Conservation (phyloP, 2,888 invertebrate species). For the Leucophenga maculata region DNA sequence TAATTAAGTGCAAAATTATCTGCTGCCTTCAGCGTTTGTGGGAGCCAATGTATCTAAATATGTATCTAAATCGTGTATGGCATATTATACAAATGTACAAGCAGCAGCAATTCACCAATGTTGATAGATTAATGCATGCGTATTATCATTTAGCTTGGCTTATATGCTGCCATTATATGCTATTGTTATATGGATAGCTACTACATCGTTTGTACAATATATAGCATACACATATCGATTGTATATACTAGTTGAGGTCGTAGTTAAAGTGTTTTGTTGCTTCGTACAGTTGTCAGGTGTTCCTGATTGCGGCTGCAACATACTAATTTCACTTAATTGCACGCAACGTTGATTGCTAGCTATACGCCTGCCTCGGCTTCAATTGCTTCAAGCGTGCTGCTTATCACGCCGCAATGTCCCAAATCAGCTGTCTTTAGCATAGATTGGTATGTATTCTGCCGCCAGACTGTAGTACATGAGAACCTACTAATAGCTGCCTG, state of each 20-base stretch:
- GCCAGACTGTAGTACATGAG: too few relatives aligned
- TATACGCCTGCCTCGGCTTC: neutral
- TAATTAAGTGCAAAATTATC: conserved; percentile 24
- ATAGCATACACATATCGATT: too few relatives aligned
- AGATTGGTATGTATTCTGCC: too few relatives aligned
- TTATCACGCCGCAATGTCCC: too few relatives aligned
- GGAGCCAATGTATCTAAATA: neutral
- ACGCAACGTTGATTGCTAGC: conserved; percentile 7
- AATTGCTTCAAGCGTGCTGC: too few relatives aligned
- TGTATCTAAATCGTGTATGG: neutral
- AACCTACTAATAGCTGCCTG: neutral
- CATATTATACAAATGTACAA: neutral
- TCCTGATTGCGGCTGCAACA: neutral
- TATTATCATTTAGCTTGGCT: neutral
- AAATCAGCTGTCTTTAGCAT: too few relatives aligned
- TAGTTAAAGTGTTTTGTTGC: too few relatives aligned
- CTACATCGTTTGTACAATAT: too few relatives aligned
- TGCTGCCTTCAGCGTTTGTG: conserved; percentile 1
- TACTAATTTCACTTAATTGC: conserved; percentile 1
- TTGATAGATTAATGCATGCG: conserved; percentile 22
- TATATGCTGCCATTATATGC: neutral
- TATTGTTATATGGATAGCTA: neutral
- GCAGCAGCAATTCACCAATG: neutral
- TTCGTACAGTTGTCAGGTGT: too few relatives aligned
- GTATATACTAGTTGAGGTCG: too few relatives aligned